These are phyloP conservation scores for Poecilia gillii DNA, from an alignment of 2,797 vertebrate species.

Conservation along the genomic window DNA sequence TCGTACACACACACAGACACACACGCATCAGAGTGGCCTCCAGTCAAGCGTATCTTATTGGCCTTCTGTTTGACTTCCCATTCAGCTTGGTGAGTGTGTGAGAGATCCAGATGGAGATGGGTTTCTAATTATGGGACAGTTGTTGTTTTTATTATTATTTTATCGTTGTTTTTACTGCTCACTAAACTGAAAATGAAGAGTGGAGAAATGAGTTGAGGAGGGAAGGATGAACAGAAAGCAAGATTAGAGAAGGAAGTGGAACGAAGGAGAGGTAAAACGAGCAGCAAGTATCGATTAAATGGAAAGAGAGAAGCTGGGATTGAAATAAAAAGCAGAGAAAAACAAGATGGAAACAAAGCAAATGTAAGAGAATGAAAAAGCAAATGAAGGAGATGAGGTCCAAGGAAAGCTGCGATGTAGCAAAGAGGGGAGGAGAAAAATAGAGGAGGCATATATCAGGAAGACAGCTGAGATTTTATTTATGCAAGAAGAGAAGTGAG, in stretches of 20 bases:
- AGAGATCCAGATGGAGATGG: constrained; percentile 74
- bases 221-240: background rate
- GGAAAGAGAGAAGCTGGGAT: background rate
- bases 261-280: background rate
- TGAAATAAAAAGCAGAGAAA: constrained; percentile 7
- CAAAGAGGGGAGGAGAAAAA: background rate
- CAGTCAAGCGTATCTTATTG: constrained; percentile 74
- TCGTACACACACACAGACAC: constrained; percentile 2
- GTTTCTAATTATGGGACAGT: constrained; percentile 73
- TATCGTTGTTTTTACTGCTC: constrained; percentile 70
- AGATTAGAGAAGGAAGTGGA: background rate
- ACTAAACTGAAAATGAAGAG: constrained; percentile 61
- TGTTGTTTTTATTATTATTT: constrained; percentile 76
- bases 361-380: constrained; percentile 5
- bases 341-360: background rate
- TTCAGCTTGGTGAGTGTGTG: constrained; percentile 43
- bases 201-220: background rate
- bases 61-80: constrained; percentile 77
- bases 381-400: background rate
- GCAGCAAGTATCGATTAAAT: background rate
- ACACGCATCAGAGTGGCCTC: constrained; percentile 51
- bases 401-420: background rate
- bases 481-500: background rate
- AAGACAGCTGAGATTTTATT: background rate
- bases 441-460: background rate